Conservation (phyloP, 1,140 invertebrate genomes). For the Apocrypta bakeri region DNA sequence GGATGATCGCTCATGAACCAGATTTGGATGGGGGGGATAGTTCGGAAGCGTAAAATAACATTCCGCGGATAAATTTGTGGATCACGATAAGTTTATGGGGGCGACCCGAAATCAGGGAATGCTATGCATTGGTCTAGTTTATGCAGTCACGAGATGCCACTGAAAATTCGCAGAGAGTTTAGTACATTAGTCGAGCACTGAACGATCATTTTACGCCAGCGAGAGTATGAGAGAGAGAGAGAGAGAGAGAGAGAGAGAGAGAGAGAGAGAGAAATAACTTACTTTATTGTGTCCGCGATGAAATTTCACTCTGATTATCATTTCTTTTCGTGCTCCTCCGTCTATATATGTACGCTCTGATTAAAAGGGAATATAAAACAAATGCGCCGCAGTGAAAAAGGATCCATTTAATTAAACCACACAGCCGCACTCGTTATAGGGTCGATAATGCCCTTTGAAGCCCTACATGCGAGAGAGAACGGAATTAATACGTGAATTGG, state of each 20-base stretch:
- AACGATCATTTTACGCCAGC: background rate
- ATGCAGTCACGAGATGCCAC: conserved; percentile 4
- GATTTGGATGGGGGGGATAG: background rate
- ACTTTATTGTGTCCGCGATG: background rate
- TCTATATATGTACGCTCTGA: no score
- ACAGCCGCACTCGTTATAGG: background rate
- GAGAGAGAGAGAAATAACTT: no score
- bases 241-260: no score
- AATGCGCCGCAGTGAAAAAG: background rate
- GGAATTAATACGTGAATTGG: conserved; percentile 10
- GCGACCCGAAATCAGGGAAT: background rate
- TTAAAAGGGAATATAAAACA: background rate
- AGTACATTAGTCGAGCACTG: background rate
- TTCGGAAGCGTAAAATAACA: conserved; percentile 42
- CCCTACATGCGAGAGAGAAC: background rate
- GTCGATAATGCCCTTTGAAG: conserved; percentile 18
- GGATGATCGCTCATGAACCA: background rate
- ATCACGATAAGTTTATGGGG: conserved; percentile 30
- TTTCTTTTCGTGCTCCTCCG: background rate
- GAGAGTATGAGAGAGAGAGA: no score
- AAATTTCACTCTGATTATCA: background rate
- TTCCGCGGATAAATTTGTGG: conserved; percentile 43
- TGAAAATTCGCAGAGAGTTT: conserved; percentile 11
- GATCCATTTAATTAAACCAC: conserved; percentile 37
- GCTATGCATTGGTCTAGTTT: background rate